Base-by-base conservation (phyloP, 2,797 vertebrate genomes). In the Microhierax caerulescens region DNA sequence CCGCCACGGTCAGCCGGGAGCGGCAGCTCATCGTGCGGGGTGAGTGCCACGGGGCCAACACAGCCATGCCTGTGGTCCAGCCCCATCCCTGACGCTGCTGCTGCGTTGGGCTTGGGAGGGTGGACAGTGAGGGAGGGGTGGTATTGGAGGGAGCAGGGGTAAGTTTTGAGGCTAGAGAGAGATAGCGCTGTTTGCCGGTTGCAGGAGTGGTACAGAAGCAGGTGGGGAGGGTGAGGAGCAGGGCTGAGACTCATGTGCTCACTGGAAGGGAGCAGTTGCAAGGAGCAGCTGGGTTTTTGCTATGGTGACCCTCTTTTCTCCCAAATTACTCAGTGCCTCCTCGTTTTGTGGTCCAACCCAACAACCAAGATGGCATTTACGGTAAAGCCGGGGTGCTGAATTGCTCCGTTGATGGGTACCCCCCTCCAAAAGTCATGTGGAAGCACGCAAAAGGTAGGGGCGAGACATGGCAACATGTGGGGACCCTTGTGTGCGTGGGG, bases 371-470 rank as follows among this genome's bases (percentile, higher is more conserved):
- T 23, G 99, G 99, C 84, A 99, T 99, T 97, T 99, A 99, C 0
- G 99, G 99, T 53, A 99, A 99, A 96, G 99, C 99, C 0, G 99
- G 99, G 10, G 99, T 99, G 97, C 98, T 99, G 36, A 99, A 99
- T 97, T 99, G 99, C 91, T 99, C 99, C 0, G 99, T 99, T 28
- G 99, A 99, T 3, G 99, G 99, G 67, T 99, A 99, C 88, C 99
- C 99, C 5, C 99, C 99, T 43, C 99, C 99, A 1, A 99, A 99
- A 97, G 99, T 99, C 97, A 99, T 99, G 99, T 99, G 99, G 99
- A 99, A 99, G 64, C 99, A 99, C 1, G 99, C 99, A 47, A 99
- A 99, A 98, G 99, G 99, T 98, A 97, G 92, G 97, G 37, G 28
- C 17, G 88, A 70, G 47, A 34, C 45, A 5, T 0, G 0, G 32